Base-by-base conservation (phyloP, 2,888 invertebrate species). In the Apocheima hispidaria region DNA sequence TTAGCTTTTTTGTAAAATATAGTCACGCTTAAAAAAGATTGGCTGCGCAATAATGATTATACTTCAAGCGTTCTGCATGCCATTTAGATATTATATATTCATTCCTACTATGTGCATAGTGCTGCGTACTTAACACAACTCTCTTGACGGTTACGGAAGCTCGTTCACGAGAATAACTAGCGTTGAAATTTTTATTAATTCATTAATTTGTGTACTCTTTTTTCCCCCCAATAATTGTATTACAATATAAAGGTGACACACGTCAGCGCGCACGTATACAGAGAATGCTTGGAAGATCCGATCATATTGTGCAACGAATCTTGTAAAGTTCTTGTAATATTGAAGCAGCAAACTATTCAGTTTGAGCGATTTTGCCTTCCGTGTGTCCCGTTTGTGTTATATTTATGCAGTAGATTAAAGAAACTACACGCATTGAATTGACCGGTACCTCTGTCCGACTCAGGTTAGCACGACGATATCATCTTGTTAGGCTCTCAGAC, bases 51-150 rank as follows among this genome's bases (percentile, higher is more conserved):
- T 92, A 91, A 91, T 92, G 92, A 92, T 92, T 91, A 88, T 90
- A 92, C 90, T 92, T 91, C 92, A 92, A 92, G 91, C 92, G 91
- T 92, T 92, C 92, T 92, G 92, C 92, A 92, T 92, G 92, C 91
- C 91, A 91, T 90, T 92, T 92, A 92, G 92, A 92, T 90, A 86
- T 86, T 89, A 88, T 91, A 88, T 92, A 91, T 90, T 89, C 91
- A 92, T 92, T 84, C 92, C 87, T 90, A 85, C 85, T 88, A 88
- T 91, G 90, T 90, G 91, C 92, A 88, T 92, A 92, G 90, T 87
- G 89, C 88, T 85, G 88, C 89, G 86, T 88, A 86, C 78, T 87
- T 90, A 90, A 90, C 91, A 90, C 87, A 78, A 82, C 86, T 86
- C 85, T 86, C 86, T 61, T 82, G 87, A 82, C 88, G 91, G 90